Base-by-base conservation (phyloP, 2,888 invertebrate genomes). In the Cerceris ruficornis region DNA sequence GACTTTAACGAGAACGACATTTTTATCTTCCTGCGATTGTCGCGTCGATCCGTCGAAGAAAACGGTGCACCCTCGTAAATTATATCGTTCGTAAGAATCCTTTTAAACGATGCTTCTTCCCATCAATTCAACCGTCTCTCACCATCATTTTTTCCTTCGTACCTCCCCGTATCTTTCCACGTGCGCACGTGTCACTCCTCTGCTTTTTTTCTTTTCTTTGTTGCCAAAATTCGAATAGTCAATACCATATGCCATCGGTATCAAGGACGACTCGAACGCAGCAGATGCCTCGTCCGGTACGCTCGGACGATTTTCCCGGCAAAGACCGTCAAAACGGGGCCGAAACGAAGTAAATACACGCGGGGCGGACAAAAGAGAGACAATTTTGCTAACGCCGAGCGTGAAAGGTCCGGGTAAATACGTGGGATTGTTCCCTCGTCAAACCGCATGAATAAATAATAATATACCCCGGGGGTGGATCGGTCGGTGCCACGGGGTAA, bases 401-500 rank as follows among this genome's bases (percentile, higher is more conserved):
- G 80, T 86, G 86, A 87, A 84, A 85, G 84, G 85, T 71, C 77
- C 83, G 75, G 77, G 86, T 85, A 86, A 86, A 86, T 85, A 86
- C 85, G 74, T 70, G 73, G 85, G 85, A 91, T 91, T 91, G 91
- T 91, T 90, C 90, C 87, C 87, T 89, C 88, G 90, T 90, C 90
- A 89, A 89, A 87, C 86, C 86, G 87, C 90, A 90, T 90, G 91
- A 91, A 91, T 91, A 88, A 90, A 88, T 90, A 91, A 91, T 89
- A 90, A 89, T 84, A 77, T 70, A 60, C 74, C 78, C 76, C 71
- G 69, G 61, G 57, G 70, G 83, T 28, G 82, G 72, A 69, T 68
- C 58, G 50, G 55, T 28, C 68, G 50, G 54, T 71, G 49, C 55
- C 54, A 60, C 66, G 58, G 75, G 50, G 68, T 60, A 55, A 17